Base-by-base conservation (phyloP, 2,888 invertebrate genomes). In the Malacosoma neustria region DNA sequence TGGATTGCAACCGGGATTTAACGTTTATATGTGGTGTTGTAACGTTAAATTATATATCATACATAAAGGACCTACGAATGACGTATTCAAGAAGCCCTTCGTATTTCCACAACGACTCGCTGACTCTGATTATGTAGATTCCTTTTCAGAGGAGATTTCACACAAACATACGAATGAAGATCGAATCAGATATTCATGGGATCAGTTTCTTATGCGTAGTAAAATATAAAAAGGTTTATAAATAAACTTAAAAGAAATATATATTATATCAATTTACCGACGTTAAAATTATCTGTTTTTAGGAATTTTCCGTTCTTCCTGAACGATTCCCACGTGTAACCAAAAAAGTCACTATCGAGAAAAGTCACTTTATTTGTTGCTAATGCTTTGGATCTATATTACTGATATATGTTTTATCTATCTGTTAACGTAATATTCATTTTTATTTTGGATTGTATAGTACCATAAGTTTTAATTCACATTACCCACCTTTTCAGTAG, bases 91-190 rank as follows among this genome's bases (percentile, higher is more conserved):
- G 51, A 61, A 54, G 55, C 56, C 61, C 59, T 66, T 64, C 56
- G 61, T 71, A 72, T 74, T 71, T 71, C 64, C 62, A 59, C 61
- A 61, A 52, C 70, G 68, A 76, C 63, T 68, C 67, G 64, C 69
- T 70, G 72, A 68, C 67, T 74, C 67, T 75, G 77, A 77, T 75
- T 77, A 77, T 79, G 76, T 72, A 74, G 68, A 79, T 76, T 75
- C 60, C 62, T 65, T 62, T 68, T 69, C 66, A 67, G 55, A 65
- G 57, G 60, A 71, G 66, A 70, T 73, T 74, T 72, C 67, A 75
- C 74, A 72, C 72, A 77, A 77, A 76, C 70, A 71, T 69, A 70
- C 64, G 71, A 72, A 74, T 72, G 72, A 69, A 69, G 69, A 75
- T 71, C 74, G 67, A 74, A 77, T 76, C 75, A 75, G 71, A 75